Base-by-base conservation (phyloP, 2,888 invertebrate genomes). In the Cheiracanthium punctorium region DNA sequence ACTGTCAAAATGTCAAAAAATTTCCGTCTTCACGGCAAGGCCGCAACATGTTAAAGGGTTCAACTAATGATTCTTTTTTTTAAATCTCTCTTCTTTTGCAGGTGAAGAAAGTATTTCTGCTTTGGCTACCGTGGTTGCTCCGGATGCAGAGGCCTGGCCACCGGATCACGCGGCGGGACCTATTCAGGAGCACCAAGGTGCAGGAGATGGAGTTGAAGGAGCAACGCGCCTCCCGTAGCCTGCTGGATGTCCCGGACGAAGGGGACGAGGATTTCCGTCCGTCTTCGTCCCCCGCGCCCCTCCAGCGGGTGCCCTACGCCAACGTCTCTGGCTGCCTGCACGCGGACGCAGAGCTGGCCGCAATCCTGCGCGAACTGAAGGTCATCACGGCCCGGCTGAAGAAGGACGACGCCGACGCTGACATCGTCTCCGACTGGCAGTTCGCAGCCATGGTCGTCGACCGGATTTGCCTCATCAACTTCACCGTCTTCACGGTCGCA, bases 401-500 rank as follows among this genome's bases (percentile, higher is more conserved):
- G 93, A 96, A 96, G 93, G 97, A 97, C 92, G 98, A 98, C 93
- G 96, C 97, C 93, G 96, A 96, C 91, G 95, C 95, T 93, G 97
- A 96, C 93, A 94, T 97, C 93, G 96, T 97, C 93, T 96, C 92
- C 0, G 98, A 98, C 92, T 98, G 98, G 98, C 98, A 97, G 92
- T 98, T 98, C 92, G 98, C 98, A 84, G 98, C 98, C 89, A 97
- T 98, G 97, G 98, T 98, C 91, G 97, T 98, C 92, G 98, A 98
- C 93, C 95, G 97, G 95, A 95, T 98, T 93, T 98, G 98, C 93
- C 94, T 98, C 93, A 96, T 97, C 93, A 95, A 97, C 92, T 98
- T 98, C 94, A 96, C 97, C 89, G 93, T 97, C 92, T 97, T 97
- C 94, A 97, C 97, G 91, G 94, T 97, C 92, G 95, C 97, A 92